These are phyloP conservation scores for Tuberolachnus salignus DNA, from an alignment of 2,888 invertebrate genomes.

Conservation along the genomic window DNA sequence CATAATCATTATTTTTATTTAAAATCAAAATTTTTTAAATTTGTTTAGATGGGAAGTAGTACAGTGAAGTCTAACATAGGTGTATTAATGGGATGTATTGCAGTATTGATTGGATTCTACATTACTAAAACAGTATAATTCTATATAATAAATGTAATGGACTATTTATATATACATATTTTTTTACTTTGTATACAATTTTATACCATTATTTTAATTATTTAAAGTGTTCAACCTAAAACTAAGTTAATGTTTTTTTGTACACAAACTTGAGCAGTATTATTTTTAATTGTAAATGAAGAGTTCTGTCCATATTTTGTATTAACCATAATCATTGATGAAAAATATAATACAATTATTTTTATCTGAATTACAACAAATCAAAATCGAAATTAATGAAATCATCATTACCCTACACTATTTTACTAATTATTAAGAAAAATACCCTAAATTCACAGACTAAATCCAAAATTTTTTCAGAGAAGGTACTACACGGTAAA, in stretches of 20 bases:
- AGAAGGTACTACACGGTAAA: too few species aligned
- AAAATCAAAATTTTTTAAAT: background rate
- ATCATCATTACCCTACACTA: too few species aligned
- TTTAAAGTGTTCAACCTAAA: background rate
- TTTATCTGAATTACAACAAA: too few species aligned
- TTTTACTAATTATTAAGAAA: too few species aligned
- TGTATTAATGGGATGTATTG: constrained; percentile 29
- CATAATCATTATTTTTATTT: background rate
- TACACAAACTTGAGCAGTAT: background rate
- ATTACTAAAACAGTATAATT: background rate
- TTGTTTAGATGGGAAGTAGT: constrained; percentile 50
- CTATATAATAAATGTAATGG: background rate
- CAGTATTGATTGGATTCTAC: constrained; percentile 24
- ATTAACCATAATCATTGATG: background rate
- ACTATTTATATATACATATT: background rate
- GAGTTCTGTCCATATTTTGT: constrained; percentile 20
- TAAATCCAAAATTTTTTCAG: too few species aligned
- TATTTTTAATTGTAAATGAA: constrained; percentile 24
- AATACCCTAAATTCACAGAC: too few species aligned
- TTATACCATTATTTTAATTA: background rate
- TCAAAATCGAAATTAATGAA: too few species aligned
- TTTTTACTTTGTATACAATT: background rate
- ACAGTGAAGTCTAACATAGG: constrained; percentile 30
- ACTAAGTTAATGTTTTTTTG: background rate
- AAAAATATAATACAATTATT: too few species aligned